Evolutionary conservation across 2,888 invertebrate species (phyloP).

Genomic region (Netelia fuscicornis): DNA sequence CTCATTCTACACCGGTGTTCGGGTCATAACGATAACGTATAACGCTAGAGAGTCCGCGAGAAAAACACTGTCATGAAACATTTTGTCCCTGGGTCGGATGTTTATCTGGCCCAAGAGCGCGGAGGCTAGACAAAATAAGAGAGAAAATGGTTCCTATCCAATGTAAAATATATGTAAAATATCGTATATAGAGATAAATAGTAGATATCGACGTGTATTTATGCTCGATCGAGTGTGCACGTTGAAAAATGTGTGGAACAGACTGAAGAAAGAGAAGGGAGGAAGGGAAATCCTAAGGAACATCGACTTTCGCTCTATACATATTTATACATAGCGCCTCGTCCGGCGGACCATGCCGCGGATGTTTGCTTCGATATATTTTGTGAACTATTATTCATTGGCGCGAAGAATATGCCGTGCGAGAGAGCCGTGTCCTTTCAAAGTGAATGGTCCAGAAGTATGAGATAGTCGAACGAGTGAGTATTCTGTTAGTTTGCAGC

Average conservation of each 20-base stretch:
- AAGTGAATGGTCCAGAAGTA: constrained; percentile 57
- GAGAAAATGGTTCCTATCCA: not conserved
- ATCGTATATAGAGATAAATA: constrained; percentile 16
- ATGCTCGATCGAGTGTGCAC: constrained; percentile 43
- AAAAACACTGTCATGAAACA: constrained; percentile 51
- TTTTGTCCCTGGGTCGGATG: constrained; percentile 32
- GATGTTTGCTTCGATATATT: not conserved
- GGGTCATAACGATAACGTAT: constrained; percentile 48
- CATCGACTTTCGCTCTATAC: not conserved
- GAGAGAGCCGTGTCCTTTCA: constrained; percentile 42
- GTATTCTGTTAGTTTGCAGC: constrained; percentile 2
- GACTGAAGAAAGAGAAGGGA: not conserved
- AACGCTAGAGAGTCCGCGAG: constrained; percentile 31
- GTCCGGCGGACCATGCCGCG: not conserved
- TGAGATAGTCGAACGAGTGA: constrained; percentile 6
- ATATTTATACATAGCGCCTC: not conserved
- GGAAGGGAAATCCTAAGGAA: not conserved
- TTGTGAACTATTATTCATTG: not conserved
- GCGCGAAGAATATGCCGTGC: not conserved
- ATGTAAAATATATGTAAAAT: not conserved
- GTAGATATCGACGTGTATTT: constrained; percentile 19
- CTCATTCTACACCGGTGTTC: not conserved
- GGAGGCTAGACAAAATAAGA: not conserved
- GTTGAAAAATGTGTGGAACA: constrained; percentile 33
- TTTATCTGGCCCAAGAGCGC: constrained; percentile 6